These are phyloP conservation scores for Nyctibius grandis DNA, from an alignment of 2,797 vertebrate species.

Conservation along the genomic window DNA sequence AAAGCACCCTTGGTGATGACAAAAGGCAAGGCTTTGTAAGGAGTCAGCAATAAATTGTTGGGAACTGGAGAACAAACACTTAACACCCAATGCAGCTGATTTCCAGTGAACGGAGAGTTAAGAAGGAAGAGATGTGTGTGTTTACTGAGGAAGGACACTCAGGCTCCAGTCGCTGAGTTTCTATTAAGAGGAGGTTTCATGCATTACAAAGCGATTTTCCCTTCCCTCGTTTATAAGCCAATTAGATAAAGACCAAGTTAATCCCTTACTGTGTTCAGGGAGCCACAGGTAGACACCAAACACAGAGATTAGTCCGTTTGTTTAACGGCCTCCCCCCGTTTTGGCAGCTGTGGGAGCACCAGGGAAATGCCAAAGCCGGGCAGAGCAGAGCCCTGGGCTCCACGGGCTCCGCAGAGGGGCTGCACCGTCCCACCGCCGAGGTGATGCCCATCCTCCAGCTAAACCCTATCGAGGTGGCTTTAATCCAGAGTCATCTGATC, in stretches of 20 bases:
- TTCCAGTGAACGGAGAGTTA: background rate
- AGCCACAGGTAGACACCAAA: constrained; percentile 40
- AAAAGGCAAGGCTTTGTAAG: background rate
- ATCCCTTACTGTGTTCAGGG: constrained; percentile 31
- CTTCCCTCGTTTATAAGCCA: constrained; percentile 52
- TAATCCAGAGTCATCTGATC: background rate
- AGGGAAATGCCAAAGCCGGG: accelerated
- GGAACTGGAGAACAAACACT: background rate
- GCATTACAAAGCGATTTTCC: constrained; percentile 37
- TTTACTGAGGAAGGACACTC: background rate
- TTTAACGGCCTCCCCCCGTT: background rate
- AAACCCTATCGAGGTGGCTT: background rate
- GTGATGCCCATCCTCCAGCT: background rate
- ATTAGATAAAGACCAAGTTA: constrained; percentile 64
- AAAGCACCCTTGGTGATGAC: background rate
- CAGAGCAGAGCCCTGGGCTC: background rate
- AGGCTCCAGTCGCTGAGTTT: background rate
- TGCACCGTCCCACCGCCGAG: background rate
- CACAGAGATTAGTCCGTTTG: background rate
- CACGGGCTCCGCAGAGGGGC: background rate
- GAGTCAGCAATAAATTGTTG: accelerated
- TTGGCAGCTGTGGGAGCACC: background rate
- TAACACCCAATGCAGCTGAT: background rate
- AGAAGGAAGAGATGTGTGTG: background rate
- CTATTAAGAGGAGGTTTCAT: constrained; percentile 32